Evolutionary conservation across 2,113 vertebrate species (phyloP).

Genomic region (Actinemys pallida): DNA sequence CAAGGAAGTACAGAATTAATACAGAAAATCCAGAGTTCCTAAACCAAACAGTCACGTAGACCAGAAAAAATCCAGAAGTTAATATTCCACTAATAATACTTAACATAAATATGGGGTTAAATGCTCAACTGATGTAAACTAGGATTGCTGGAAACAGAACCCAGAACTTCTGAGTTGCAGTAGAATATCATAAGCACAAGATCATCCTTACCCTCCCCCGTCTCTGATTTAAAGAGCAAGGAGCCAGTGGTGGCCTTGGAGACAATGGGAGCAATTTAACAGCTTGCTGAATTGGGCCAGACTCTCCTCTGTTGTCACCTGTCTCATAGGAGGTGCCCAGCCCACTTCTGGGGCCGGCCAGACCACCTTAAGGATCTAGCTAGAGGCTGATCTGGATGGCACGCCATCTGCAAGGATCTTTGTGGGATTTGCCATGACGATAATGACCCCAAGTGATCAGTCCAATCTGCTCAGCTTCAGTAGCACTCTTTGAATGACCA

Average conservation of each 20-base stretch:
- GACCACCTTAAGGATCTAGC: neutral
- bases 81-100: neutral
- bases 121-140: neutral
- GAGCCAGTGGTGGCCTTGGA: neutral
- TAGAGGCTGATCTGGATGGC: neutral
- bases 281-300: neutral
- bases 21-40: neutral
- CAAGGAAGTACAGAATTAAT: neutral
- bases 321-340: neutral
- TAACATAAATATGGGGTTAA: fast-evolving
- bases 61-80: neutral
- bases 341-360: fast-evolving
- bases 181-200: neutral
- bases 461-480: neutral
- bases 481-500: fast-evolving
- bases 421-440: neutral
- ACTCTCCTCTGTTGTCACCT: fast-evolving
- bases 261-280: fast-evolving
- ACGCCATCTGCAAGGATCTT: neutral
- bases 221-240: neutral
- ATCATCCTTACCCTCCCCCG: neutral
- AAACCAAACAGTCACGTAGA: neutral
- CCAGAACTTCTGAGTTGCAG: neutral
- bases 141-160: neutral
- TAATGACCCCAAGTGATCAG: neutral